These are phyloP conservation scores for Drosophila yooni DNA, from an alignment of 2,888 invertebrate species.

Conservation along the genomic window DNA sequence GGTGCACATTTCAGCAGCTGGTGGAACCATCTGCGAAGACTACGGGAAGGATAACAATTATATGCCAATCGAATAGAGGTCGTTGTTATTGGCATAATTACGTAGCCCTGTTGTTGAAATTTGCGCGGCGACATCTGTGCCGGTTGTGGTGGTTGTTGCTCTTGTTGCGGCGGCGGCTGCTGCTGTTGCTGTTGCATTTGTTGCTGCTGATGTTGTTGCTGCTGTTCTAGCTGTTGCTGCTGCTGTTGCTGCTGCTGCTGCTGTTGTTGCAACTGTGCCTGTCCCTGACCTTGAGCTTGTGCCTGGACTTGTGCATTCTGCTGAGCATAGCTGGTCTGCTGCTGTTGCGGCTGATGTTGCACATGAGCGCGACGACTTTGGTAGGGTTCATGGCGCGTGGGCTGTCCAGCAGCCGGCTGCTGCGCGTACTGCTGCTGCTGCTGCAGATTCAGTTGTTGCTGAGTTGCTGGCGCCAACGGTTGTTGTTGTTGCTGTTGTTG, in stretches of 20 bases:
- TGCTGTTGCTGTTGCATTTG: constrained; percentile 18
- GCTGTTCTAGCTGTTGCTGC: constrained; percentile 15
- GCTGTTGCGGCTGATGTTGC: constrained; percentile 40
- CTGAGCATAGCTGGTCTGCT: constrained; percentile 31
- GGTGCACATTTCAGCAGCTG: constrained; percentile 82
- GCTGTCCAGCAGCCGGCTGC: constrained; percentile 62
- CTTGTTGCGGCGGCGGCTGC: constrained; percentile 13
- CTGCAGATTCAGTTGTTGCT: constrained; percentile 27
- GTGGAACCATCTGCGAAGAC: constrained; percentile 48
- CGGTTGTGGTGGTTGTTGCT: constrained; percentile 41
- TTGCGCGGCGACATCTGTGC: constrained; percentile 45
- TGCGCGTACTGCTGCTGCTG: constrained; percentile 48
- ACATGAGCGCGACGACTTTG: constrained; percentile 59
- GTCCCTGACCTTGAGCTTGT: constrained; percentile 23
- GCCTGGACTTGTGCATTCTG: constrained; percentile 26
- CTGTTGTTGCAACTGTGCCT: constrained; percentile 25
- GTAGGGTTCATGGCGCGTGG: constrained; percentile 56
- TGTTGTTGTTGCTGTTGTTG: constrained; percentile 33
- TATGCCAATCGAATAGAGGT: neutral
- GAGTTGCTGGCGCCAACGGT: constrained; percentile 24
- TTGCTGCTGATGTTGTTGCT: constrained; percentile 3
- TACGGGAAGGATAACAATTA: constrained; percentile 22
- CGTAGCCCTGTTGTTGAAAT: constrained; percentile 58
- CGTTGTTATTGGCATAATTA: constrained; percentile 45
- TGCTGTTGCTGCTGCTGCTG: constrained; percentile 13